Base-by-base conservation (phyloP, 2,113 vertebrate genomes). In the Donacobius atricapilla region DNA sequence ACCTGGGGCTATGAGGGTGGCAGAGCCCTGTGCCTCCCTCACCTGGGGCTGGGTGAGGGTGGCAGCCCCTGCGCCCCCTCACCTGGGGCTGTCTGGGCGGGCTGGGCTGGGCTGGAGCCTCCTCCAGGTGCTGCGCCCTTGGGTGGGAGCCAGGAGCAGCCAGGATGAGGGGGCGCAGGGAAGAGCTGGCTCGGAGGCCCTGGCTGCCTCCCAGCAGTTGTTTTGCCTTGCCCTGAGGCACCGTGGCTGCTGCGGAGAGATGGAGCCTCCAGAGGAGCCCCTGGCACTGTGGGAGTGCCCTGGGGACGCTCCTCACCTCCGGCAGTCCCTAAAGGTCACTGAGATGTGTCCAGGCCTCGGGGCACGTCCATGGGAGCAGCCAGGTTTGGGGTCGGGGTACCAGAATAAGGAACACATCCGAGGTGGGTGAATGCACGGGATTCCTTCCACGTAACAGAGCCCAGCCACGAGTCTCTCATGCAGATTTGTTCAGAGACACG, bases 291-390 rank as follows among this genome's bases (percentile, higher is more conserved):
- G 6, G 17, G 45, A 16, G 25, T 18, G 40, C 37, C 71, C 3
- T 21, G 76, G 68, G 68, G 54, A 15, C 16, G 2, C 35, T 35
- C 25, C 40, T 93, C 47, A 80, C 53, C 66, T 39, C 48, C 53
- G 37, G 63, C 54, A 54, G 42, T 15, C 65, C 37, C 91, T 31
- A 1, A 78, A 78, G 70, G 82, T 50, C 4, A 31, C 69, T 4
- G 47, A 75, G 83, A 25, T 18, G 30, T 73, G 31, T 10, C 42
- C 23, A 10, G 47, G 37, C 68, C 28, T 69, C 31, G 15, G 68
- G 91, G 42, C 58, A 61, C 0, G 6, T 28, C 50, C 18, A 0
- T 6, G 39, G 68, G 47, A 69, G 1, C 79, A 3, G 19, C 6
- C 21, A 15, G 70, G 5, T 18, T 39, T 76, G 53, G n/a, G n/a